Conservation (phyloP, 2,888 invertebrate genomes). For the Dastarcus helophoroides region DNA sequence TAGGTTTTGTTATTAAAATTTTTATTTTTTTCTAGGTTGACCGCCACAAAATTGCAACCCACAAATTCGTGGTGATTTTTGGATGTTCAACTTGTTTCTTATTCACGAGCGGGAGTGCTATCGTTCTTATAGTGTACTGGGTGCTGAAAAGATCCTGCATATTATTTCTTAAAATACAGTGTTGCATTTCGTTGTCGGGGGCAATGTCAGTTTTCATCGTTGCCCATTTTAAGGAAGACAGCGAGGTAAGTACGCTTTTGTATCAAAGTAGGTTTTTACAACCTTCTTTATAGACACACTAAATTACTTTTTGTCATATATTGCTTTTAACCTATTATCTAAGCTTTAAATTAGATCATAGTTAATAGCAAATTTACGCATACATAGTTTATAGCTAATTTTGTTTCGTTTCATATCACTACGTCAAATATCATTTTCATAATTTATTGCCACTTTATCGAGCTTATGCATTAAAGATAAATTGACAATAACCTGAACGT, state of each 20-base stretch:
- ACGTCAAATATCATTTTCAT: too few relatives aligned
- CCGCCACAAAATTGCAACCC: background rate
- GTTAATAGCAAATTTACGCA: too few relatives aligned
- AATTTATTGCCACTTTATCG: too few relatives aligned
- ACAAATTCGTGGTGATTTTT: conserved; percentile 33
- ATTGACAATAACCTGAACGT: too few relatives aligned
- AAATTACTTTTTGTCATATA: background rate
- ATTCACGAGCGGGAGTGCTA: conserved; percentile 38
- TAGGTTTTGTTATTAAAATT: too few relatives aligned
- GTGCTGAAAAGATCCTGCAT: conserved; percentile 43
- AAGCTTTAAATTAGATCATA: too few relatives aligned
- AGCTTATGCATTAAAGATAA: too few relatives aligned
- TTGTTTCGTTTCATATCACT: too few relatives aligned
- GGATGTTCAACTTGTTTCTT: conserved; percentile 44
- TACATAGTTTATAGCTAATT: too few relatives aligned
- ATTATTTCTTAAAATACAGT: conserved; percentile 56
- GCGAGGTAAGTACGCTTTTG: too few relatives aligned
- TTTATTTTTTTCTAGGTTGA: too few relatives aligned
- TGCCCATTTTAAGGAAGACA: conserved; percentile 16
- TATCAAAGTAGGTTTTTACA: too few relatives aligned
- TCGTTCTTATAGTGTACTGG: conserved; percentile 41
- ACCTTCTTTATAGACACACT: background rate
- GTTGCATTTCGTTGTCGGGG: conserved; percentile 56
- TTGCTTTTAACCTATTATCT: background rate
- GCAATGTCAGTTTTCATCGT: conserved; percentile 52